phyloP scores from a whole-genome alignment of 2,797 vertebrate species.

The Labroides dimidiatus region DNA sequence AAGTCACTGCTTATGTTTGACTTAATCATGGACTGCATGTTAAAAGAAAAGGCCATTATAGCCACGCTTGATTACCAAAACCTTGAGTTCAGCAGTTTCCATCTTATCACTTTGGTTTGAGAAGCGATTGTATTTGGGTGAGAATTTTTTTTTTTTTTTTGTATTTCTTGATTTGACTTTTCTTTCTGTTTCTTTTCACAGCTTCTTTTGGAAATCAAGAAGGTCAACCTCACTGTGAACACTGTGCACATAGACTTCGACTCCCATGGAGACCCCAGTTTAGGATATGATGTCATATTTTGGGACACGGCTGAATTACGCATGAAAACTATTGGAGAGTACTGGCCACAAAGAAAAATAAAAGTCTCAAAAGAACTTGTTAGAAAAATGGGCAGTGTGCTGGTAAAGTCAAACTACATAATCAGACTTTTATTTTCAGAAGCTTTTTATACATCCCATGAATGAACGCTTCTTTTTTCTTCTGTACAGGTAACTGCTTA shows the following conservation, averaged over 20 bases:
- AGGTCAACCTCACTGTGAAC: conserved; percentile 58
- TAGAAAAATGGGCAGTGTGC: neutral
- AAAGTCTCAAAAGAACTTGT: neutral
- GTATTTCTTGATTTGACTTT: neutral
- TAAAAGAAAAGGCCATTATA: neutral
- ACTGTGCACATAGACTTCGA: conserved; percentile 52
- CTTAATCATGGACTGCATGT: no score
- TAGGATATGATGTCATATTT: conserved; percentile 67
- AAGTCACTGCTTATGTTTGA: no score
- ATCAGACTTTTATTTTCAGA: neutral
- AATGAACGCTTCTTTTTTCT: conserved; percentile 6
- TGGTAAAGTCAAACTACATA: conserved; percentile 30
- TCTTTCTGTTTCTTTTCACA: conserved; percentile 36
- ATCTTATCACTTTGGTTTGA: no score
- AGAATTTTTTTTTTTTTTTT: no score
- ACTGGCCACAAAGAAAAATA: conserved; percentile 29
- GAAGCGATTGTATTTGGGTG: no score
- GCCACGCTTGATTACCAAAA: neutral
- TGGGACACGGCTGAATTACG: conserved; percentile 42
- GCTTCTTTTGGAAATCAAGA: conserved; percentile 66
- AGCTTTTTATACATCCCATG: neutral
- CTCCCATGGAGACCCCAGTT: conserved; percentile 51
- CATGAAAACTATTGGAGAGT: conserved; percentile 56
- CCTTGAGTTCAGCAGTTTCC: no score
- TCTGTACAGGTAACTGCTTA: conserved; percentile 51